Percentiles rank a stretch among this genome's conserved stretches.
These are phyloP conservation scores for Neosilurus mollespiculum DNA, from an alignment of 2,797 vertebrate species.

Conservation along the genomic window DNA sequence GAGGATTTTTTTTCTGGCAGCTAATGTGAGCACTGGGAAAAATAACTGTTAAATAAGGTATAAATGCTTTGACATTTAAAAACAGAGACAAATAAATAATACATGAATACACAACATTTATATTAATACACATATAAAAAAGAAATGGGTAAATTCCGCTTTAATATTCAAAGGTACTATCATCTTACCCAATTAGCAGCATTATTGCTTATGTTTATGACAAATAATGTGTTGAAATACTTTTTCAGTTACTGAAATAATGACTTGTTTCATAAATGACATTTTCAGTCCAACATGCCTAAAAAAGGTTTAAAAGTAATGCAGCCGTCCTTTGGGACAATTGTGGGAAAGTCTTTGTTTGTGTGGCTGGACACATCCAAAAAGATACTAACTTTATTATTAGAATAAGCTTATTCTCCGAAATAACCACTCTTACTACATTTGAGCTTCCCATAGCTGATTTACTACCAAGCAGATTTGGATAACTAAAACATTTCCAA, in stretches of 20 bases:
- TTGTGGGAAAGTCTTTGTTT: conserved; percentile 67
- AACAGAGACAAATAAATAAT: conserved; percentile 49
- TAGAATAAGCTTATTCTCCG: conserved; percentile 50
- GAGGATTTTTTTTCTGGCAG: conserved; percentile 35
- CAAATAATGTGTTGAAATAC: not conserved
- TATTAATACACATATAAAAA: conserved; percentile 46
- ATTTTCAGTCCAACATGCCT: conserved; percentile 21
- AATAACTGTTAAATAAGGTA: conserved; percentile 34
- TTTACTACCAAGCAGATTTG: conserved; percentile 39
- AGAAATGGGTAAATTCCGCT: conserved; percentile 39
- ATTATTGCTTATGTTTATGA: conserved; percentile 56
- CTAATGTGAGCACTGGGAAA: conserved; percentile 27
- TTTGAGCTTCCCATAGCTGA: conserved; percentile 46
- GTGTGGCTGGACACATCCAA: conserved; percentile 54
- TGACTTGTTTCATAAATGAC: conserved; percentile 57
- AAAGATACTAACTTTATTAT: conserved; percentile 72
- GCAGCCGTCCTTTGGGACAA: conserved; percentile 64
- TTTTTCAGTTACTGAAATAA: not conserved
- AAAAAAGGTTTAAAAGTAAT: conserved; percentile 66
- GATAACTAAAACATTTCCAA: conserved; percentile 44
- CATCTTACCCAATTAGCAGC: not conserved
- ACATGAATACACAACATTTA: no score
- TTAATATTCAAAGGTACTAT: conserved; percentile 33
- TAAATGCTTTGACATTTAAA: conserved; percentile 49
- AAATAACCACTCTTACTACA: conserved; percentile 31